Base-by-base conservation (phyloP, 2,113 vertebrate genomes). In the Ptilorrhoa leucosticta region DNA sequence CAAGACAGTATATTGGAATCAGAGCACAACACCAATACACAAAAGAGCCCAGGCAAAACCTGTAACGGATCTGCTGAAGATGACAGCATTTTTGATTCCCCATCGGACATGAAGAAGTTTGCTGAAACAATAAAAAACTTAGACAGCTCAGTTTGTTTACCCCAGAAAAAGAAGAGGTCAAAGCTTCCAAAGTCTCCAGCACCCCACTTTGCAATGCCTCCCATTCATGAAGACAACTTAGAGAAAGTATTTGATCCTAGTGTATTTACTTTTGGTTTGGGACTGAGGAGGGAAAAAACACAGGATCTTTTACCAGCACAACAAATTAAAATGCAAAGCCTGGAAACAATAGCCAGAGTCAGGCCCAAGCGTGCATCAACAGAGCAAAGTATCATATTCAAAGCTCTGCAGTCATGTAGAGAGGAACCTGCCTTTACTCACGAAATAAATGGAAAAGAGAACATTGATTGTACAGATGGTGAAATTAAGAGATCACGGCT, bases 171-270 rank as follows among this genome's bases (percentile, higher is more conserved):
- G 92, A 99, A 98, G 65, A 97, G 97, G 33, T 21, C 96, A 75
- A 98, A 98, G 70, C 87, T 97, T 81, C 98, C 98, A 4, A 99
- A 98, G 92, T 97, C 98, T 6, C 97, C 98, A 9, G 85, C 98
- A 19, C 98, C 98, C 28, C 98, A 98, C 42, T 99, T 98, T 19
- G 98, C 97, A 61, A 97, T 99, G 98, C 99, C 99, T 10, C 98
- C 99, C 10, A 99, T 99, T 76, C 99, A 98, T 21, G 99, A 99
- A 96, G 99, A 99, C 95, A 97, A 90, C 69, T 98, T 99, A 60
- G 99, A 99, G 96, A 99, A 98, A 95, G 97, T 98, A 6, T 98
- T 99, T 76, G 99, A 99, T 95, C 98, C 98, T 47, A 98, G 95
- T 1, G 44, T 98, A 33, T 99, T 99, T 83, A 98, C 98, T 53